These are phyloP conservation scores for Acronicta aceris DNA, from an alignment of 2,888 invertebrate genomes.

Conservation along the genomic window DNA sequence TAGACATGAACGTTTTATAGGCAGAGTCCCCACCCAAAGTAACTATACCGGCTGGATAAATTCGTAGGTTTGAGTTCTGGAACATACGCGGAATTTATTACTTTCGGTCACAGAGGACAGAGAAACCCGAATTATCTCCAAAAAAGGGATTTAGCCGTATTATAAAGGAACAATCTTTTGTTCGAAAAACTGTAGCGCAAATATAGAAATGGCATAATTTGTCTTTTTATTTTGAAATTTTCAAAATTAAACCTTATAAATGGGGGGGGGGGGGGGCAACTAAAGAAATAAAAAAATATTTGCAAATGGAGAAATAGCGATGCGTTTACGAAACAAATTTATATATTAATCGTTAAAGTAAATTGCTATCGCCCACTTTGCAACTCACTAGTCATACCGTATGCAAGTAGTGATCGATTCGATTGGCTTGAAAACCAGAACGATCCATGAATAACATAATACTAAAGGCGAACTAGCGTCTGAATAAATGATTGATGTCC, in stretches of 20 bases:
- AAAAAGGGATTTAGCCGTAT: conserved; percentile 59
- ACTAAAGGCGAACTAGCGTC: conserved; percentile 44
- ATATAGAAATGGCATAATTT: too few relatives aligned
- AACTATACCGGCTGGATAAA: conserved; percentile 57
- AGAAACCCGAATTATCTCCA: conserved; percentile 56
- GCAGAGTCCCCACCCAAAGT: conserved; percentile 53
- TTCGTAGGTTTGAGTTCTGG: conserved; percentile 59
- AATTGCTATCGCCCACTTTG: conserved; percentile 60
- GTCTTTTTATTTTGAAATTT: conserved; percentile 19
- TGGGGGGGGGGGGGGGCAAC: too few relatives aligned
- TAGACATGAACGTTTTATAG: conserved; percentile 73
- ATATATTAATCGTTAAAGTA: conserved; percentile 67
- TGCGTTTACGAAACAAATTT: conserved; percentile 65
- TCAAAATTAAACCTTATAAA: conserved; percentile 12
- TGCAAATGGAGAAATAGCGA: too few relatives aligned
- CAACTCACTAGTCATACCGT: conserved; percentile 50
- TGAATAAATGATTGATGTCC: conserved; percentile 55
- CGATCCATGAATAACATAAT: conserved; percentile 46
- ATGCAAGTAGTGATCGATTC: conserved; percentile 54
- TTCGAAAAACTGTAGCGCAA: conserved; percentile 47
- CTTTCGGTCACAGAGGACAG: conserved; percentile 56
- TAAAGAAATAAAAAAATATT: too few relatives aligned
- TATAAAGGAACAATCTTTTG: conserved; percentile 62
- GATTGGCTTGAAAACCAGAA: conserved; percentile 49
- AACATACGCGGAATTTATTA: conserved; percentile 65